A percentile compares a stretch with the other conserved stretches of the same genome.
Evolutionary conservation across 1,140 invertebrate species (phyloP).

Genomic region (Drosophila subpulchrella): DNA sequence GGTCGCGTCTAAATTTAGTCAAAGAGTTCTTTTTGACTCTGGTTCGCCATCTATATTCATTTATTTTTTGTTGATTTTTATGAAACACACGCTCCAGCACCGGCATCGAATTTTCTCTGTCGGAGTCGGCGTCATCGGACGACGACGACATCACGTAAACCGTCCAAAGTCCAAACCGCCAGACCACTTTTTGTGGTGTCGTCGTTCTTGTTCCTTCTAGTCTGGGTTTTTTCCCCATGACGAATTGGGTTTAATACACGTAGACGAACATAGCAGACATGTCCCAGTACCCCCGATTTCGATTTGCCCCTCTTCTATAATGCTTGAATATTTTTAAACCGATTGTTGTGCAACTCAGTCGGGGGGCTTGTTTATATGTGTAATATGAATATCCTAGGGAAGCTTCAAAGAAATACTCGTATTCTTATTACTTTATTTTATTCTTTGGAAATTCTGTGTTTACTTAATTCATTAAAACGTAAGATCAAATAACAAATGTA

Average conservation of each 20-base stretch:
- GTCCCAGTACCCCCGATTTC: neutral
- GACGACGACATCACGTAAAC: slow-evolving; percentile 39
- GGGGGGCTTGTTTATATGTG: neutral
- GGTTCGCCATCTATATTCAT: slow-evolving; percentile 17
- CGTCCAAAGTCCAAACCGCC: slow-evolving; percentile 70
- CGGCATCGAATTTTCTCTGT: slow-evolving; percentile 48
- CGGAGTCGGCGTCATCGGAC: slow-evolving; percentile 42
- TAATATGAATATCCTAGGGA: no score
- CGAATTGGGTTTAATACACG: slow-evolving; percentile 45
- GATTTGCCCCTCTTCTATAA: neutral
- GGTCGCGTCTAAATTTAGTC: slow-evolving; percentile 59
- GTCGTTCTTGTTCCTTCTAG: slow-evolving; percentile 19
- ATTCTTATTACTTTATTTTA: no score
- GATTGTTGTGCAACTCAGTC: neutral
- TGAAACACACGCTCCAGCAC: slow-evolving; percentile 31
- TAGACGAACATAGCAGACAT: slow-evolving; percentile 11
- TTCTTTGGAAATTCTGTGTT: neutral
- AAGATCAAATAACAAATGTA: neutral
- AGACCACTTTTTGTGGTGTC: slow-evolving; percentile 32
- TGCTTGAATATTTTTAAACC: neutral
- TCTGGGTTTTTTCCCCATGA: slow-evolving; percentile 50
- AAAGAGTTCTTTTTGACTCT: slow-evolving; percentile 44
- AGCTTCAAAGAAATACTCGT: no score
- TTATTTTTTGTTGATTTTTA: slow-evolving; percentile 6
- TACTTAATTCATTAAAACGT: neutral